Base-by-base conservation (phyloP, 1,140 invertebrate genomes). In the Drosophila chauvacae region DNA sequence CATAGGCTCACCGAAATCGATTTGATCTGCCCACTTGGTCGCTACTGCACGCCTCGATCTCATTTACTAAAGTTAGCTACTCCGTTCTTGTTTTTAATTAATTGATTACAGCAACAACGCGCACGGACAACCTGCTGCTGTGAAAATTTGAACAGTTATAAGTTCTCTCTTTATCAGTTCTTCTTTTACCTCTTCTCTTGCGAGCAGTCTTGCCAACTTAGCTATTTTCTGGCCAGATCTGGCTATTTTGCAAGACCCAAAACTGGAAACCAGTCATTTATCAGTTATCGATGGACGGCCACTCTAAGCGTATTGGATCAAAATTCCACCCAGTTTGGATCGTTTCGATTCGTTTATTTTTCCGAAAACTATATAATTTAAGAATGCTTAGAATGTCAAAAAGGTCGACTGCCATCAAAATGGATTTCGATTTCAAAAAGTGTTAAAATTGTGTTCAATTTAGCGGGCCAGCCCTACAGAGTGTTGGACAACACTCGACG, bases 61-160 rank as follows among this genome's bases (percentile, higher is more conserved):
- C 42, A 44, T 58, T 69, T 50, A 69, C 35, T 23, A 50, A 61
- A 79, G 60, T 69, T 79, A 75, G 63, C 50, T 58, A 62, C 56
- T 62, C 42, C 66, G 76, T 70, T 73, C 65, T 83, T 72, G 77
- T 64, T 88, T 75, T 66, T 33, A 50, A 68, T 68, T 87, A 83
- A 77, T 77, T 83, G 58, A 45, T 50, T 47, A n/a, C 41, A 77
- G 30, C 57, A 61, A 50, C 30, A 35, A 57, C 57, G 69, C 53
- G 61, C 55, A 30, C 35, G 58, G 10, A 30, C 33, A 26, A 68
- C 55, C 69, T 51, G 20, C 69, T 39, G 45, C 64, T 41, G 30
- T 69, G 64, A 70, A 72, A 58, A 70, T 58, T 37, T 37, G 11
- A 13, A 37, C 35, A 37, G 35, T 37, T 37, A 37, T 23, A 23